Percentiles rank a stretch among this genome's conserved stretches.
phyloP scores from a whole-genome alignment of 2,797 vertebrate genomes.

The Caiman crocodilus region DNA sequence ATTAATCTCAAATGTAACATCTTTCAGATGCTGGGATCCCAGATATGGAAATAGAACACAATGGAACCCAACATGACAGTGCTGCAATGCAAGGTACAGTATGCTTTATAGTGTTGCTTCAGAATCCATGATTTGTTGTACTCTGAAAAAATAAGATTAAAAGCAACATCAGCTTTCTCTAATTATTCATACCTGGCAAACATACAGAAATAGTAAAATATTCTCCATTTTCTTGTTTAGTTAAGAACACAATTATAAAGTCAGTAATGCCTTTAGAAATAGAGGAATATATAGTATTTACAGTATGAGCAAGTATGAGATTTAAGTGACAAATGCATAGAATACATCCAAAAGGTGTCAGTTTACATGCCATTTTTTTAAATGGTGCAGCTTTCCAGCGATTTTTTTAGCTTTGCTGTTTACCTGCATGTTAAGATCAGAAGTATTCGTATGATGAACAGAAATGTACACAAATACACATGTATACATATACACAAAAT shows the following conservation, averaged over 20 bases:
- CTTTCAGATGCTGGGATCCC: constrained; percentile 89
- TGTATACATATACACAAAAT: neutral
- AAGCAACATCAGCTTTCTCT: neutral
- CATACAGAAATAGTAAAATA: neutral
- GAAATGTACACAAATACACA: neutral
- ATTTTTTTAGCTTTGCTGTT: neutral
- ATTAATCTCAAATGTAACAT: constrained; percentile 65
- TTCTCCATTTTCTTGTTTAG: neutral
- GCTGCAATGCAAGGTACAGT: constrained; percentile 90
- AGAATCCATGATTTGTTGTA: neutral
- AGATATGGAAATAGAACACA: constrained; percentile 90
- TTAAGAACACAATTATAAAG: neutral
- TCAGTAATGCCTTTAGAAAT: neutral
- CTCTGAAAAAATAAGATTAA: neutral
- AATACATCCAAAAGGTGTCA: neutral
- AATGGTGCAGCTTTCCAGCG: neutral
- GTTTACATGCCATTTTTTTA: neutral
- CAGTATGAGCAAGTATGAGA: neutral
- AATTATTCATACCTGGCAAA: neutral
- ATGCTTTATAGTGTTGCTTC: neutral
- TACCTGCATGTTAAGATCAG: accelerated
- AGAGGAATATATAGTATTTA: neutral
- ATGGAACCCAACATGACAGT: constrained; percentile 89
- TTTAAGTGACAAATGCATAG: neutral
- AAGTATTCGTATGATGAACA: neutral